Evolutionary conservation across 2,888 invertebrate genomes (phyloP).

Genomic region (Stratiomys singularior): DNA sequence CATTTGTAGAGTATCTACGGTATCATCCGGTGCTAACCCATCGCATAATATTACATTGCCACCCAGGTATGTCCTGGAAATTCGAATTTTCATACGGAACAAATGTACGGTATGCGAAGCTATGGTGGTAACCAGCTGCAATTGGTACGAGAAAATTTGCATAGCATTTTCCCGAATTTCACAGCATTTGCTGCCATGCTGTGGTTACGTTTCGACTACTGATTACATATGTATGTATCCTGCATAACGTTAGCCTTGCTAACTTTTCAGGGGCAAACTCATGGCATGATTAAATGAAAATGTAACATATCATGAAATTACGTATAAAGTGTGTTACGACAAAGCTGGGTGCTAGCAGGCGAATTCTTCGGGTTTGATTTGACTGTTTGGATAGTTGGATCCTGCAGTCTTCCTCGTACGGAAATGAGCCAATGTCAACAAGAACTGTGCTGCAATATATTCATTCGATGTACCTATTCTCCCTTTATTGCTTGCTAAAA

Average conservation of each 20-base stretch:
- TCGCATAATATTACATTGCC: background rate
- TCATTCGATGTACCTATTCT: no score
- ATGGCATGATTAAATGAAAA: constrained; percentile 10
- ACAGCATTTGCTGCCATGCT: constrained; percentile 26
- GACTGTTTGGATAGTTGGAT: background rate
- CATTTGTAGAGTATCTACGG: background rate
- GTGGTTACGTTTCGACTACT: constrained; percentile 28
- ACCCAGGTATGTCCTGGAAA: constrained; percentile 13
- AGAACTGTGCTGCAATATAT: no score
- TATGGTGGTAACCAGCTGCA: background rate
- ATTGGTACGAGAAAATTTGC: constrained; percentile 37
- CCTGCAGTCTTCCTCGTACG: background rate
- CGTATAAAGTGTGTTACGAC: background rate
- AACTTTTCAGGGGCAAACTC: constrained; percentile 7
- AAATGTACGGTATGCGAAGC: no score
- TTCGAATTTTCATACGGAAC: constrained; percentile 27
- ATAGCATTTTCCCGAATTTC: constrained; percentile 22
- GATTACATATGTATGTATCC: background rate
- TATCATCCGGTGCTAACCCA: no score
- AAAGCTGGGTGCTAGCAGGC: background rate
- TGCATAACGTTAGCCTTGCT: background rate
- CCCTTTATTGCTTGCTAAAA: no score
- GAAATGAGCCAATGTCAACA: no score
- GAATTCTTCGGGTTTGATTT: background rate
- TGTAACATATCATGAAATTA: constrained; percentile 10